Evolutionary conservation across 2,797 vertebrate species (phyloP).

Genomic region (Etheostoma perlongum): DNA sequence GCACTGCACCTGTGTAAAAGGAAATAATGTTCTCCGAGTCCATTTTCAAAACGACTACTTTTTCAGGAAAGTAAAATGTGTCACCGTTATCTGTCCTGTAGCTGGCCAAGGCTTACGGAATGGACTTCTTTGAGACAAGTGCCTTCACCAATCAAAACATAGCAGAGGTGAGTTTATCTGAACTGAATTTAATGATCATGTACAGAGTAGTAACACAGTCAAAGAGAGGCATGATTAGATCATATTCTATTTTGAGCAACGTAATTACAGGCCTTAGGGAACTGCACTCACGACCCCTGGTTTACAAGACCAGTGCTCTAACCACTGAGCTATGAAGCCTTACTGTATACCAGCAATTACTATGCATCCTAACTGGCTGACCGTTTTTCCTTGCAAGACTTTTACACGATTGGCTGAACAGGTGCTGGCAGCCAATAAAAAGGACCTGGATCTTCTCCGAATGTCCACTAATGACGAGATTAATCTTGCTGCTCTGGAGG

Average conservation of each 20-base stretch:
- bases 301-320: constrained; percentile 7
- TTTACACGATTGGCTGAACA: constrained; percentile 95
- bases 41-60: background rate
- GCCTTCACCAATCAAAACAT: constrained; percentile 97
- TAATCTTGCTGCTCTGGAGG: constrained; percentile 89
- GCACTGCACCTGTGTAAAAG: constrained; percentile 7
- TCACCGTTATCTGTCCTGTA: constrained; percentile 66
- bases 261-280: background rate
- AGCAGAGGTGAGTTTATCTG: constrained; percentile 89
- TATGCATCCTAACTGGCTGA: background rate
- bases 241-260: too few species aligned
- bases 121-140: constrained; percentile 99
- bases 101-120: constrained; percentile 95
- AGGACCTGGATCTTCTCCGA: constrained; percentile 93
- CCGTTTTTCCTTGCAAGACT: constrained; percentile 81
- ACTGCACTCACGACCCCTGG: background rate
- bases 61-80: background rate
- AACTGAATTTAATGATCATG: background rate
- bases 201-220: background rate
- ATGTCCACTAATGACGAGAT: constrained; percentile 84
- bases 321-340: constrained; percentile 2
- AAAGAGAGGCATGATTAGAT: background rate
- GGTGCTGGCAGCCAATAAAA: constrained; percentile 95
- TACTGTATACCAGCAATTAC: background rate
- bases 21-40: constrained; percentile 3